A percentile compares a stretch with the other conserved stretches of the same genome.
These are phyloP conservation scores for Phortica variegata DNA, from an alignment of 1,140 invertebrate genomes.

Conservation along the genomic window DNA sequence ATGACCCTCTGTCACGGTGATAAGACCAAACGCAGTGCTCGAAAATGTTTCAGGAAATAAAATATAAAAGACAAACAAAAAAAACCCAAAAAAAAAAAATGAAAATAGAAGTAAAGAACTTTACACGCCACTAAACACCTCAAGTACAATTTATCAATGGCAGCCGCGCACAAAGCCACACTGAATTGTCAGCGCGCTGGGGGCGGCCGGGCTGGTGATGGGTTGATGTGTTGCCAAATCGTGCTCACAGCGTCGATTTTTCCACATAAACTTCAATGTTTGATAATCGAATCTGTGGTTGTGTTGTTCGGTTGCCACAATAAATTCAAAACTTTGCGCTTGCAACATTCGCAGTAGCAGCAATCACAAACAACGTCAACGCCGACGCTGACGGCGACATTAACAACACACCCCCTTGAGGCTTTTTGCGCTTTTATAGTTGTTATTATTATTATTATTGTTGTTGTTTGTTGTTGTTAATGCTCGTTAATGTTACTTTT, in stretches of 20 bases:
- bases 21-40: too few relatives aligned
- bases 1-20: too few relatives aligned
- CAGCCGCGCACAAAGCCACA: neutral
- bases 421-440: too few relatives aligned
- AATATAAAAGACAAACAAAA: neutral
- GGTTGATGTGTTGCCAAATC: neutral
- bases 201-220: too few relatives aligned
- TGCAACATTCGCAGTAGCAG: conserved; percentile 15
- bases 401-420: too few relatives aligned
- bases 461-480: neutral
- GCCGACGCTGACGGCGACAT: too few relatives aligned
- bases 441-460: neutral
- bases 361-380: neutral
- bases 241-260: conserved; percentile 7
- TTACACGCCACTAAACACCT: neutral
- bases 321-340: conserved; percentile 40
- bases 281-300: conserved; percentile 28
- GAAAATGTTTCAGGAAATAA: neutral
- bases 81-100: neutral
- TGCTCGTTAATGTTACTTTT: conserved; percentile 7
- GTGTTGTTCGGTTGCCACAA: conserved; percentile 18
- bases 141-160: neutral
- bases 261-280: conserved; percentile 7
- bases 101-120: neutral
- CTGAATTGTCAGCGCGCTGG: too few relatives aligned